Percentiles rank a stretch among this genome's conserved stretches.
Conservation (phyloP, 2,113 vertebrate species). For the Coptodon rendalli region DNA sequence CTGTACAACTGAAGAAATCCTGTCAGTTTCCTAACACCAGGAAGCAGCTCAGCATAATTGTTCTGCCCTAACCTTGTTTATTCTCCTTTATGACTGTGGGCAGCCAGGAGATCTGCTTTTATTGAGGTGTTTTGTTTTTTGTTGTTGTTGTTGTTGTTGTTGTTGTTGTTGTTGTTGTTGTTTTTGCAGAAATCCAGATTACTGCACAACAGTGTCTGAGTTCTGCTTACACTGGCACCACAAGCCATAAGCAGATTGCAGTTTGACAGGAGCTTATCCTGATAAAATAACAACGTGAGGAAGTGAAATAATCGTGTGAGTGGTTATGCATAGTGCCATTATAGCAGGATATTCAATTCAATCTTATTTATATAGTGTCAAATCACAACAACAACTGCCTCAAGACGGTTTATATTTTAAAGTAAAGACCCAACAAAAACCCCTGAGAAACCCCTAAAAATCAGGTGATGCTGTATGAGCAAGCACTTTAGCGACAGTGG, state of each 20-base stretch:
- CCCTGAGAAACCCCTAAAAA: background rate
- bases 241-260: constrained; percentile 48
- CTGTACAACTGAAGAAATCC: constrained; percentile 25
- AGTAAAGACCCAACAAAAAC: background rate
- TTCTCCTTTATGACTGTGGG: constrained; percentile 48
- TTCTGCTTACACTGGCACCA: constrained; percentile 55
- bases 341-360: background rate
- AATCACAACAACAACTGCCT: background rate
- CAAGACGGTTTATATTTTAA: background rate
- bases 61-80: constrained; percentile 59
- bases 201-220: constrained; percentile 35
- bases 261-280: constrained; percentile 16
- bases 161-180: background rate
- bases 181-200: constrained; percentile 43
- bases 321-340: constrained; percentile 23
- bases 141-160: background rate
- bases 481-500: background rate
- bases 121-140: constrained; percentile 46
- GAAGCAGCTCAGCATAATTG: constrained; percentile 53
- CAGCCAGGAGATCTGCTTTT: constrained; percentile 59
- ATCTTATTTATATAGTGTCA: background rate
- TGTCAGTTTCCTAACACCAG: constrained; percentile 45
- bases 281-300: constrained; percentile 41
- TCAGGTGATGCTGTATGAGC: background rate
- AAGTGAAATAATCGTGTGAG: constrained; percentile 52